Evolutionary conservation across 2,888 invertebrate genomes (phyloP).

Genomic region (Drosophila crucigera): DNA sequence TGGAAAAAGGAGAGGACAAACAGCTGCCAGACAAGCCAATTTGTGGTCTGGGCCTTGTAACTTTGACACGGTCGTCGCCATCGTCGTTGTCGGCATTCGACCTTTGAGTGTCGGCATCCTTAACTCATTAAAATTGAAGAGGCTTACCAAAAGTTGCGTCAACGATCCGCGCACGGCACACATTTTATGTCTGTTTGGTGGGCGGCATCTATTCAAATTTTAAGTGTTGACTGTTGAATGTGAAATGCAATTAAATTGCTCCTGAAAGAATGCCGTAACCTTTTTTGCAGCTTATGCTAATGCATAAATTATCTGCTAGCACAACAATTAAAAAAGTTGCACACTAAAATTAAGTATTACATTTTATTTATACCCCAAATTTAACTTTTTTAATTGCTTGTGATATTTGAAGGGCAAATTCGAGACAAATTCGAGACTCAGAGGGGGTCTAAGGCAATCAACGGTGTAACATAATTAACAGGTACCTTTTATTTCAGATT

Average conservation of each 20-base stretch:
- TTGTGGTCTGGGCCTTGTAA: slow-evolving; percentile 51
- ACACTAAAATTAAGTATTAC: slow-evolving; percentile 58
- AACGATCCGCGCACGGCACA: slow-evolving; percentile 36
- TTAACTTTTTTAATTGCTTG: slow-evolving; percentile 65
- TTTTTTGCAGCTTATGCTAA: slow-evolving; percentile 43
- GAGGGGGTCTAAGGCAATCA: slow-evolving; percentile 13
- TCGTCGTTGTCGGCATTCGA: slow-evolving; percentile 16
- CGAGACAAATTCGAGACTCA: slow-evolving; percentile 1
- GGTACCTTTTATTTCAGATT: neutral
- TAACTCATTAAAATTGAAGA: slow-evolving; percentile 68
- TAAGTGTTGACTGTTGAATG: slow-evolving; percentile 39
- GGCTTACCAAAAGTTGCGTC: slow-evolving; percentile 49
- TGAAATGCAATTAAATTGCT: slow-evolving; percentile 59
- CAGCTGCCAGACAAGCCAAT: slow-evolving; percentile 54
- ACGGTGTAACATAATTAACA: slow-evolving; percentile 13
- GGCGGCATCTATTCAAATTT: slow-evolving; percentile 32
- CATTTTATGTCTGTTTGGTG: slow-evolving; percentile 38
- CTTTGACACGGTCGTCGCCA: slow-evolving; percentile 29
- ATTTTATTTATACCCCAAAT: slow-evolving; percentile 54
- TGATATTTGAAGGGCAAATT: slow-evolving; percentile 36
- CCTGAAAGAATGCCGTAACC: slow-evolving; percentile 40
- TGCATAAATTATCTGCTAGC: slow-evolving; percentile 64
- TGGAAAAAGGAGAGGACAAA: slow-evolving; percentile 12
- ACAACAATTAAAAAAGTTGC: slow-evolving; percentile 65
- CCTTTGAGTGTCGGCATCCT: slow-evolving; percentile 51